These are phyloP conservation scores for Corbicula japonica DNA, from an alignment of 2,888 invertebrate genomes.

Conservation along the genomic window DNA sequence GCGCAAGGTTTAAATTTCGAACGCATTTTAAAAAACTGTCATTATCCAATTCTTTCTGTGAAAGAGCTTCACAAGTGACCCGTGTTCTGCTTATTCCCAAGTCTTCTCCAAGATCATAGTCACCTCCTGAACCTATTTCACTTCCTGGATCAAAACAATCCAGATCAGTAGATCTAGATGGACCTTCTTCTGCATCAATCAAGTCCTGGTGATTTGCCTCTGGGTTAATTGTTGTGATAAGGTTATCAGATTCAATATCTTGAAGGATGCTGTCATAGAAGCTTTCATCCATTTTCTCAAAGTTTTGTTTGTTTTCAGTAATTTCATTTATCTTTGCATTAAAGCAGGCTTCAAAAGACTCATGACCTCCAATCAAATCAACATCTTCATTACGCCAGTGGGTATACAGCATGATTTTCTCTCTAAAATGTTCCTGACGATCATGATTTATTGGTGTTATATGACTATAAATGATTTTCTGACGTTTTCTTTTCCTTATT, in stretches of 20 bases:
- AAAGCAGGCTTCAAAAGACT: conserved; percentile 47
- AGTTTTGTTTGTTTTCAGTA: background rate
- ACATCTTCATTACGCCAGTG: conserved; percentile 76
- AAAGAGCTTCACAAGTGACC: background rate
- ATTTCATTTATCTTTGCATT: background rate
- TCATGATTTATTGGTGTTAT: conserved; percentile 53
- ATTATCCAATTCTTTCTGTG: background rate
- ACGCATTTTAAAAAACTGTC: conserved; percentile 29
- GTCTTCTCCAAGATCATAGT: conserved; percentile 47
- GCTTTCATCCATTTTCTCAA: background rate
- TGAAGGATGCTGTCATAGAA: background rate
- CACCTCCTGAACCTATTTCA: no score
- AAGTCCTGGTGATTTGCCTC: conserved; percentile 12
- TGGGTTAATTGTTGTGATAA: background rate
- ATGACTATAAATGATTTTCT: conserved; percentile 48
- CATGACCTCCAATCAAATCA: conserved; percentile 29
- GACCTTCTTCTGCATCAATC: conserved; percentile 7
- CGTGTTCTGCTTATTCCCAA: conserved; percentile 20
- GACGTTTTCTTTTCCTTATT: conserved; percentile 21
- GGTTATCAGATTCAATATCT: background rate
- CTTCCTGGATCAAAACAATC: no score
- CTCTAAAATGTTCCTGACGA: conserved; percentile 69
- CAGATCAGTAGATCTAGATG: background rate
- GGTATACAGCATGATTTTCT: conserved; percentile 75
- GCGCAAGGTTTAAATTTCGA: conserved; percentile 28